A percentile compares a stretch with the other conserved stretches of the same genome.
Evolutionary conservation across 2,797 vertebrate species (phyloP).

Genomic region (Triplophysa bombifrons): DNA sequence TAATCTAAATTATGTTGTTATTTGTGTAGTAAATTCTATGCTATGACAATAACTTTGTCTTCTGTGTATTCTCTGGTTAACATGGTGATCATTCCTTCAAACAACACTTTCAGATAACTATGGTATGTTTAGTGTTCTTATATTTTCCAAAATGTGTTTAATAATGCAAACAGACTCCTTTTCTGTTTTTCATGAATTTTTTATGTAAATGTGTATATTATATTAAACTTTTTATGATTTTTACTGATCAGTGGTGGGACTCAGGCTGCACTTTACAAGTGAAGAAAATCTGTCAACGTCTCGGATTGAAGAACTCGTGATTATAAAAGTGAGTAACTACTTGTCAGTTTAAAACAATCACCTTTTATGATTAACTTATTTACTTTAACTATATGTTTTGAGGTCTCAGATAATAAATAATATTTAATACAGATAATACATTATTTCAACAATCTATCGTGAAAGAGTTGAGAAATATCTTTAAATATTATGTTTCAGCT

Average conservation of each 20-base stretch:
- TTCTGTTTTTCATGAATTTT: background rate
- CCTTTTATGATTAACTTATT: background rate
- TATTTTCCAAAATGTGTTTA: background rate
- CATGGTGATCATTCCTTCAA: too few relatives aligned
- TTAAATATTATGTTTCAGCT: slow-evolving; percentile 7
- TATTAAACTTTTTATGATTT: background rate
- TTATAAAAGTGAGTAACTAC: background rate
- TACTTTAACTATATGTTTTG: background rate
- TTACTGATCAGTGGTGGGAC: background rate
- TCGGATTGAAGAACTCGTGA: background rate
- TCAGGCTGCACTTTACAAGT: background rate
- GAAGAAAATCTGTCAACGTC: background rate
- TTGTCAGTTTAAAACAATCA: background rate
- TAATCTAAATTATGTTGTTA: too few relatives aligned
- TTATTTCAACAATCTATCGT: background rate
- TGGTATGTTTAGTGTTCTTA: background rate
- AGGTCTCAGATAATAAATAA: too few relatives aligned
- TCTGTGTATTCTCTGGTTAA: too few relatives aligned
- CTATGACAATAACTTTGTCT: too few relatives aligned
- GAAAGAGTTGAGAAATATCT: background rate
- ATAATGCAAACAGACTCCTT: background rate
- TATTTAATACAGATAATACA: too few relatives aligned
- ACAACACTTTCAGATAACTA: too few relatives aligned
- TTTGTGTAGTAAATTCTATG: background rate
- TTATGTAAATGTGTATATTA: background rate